Percentiles rank a stretch among this genome's conserved stretches.
These are phyloP conservation scores for Harmothoe impar DNA, from an alignment of 2,888 invertebrate genomes.

Conservation along the genomic window DNA sequence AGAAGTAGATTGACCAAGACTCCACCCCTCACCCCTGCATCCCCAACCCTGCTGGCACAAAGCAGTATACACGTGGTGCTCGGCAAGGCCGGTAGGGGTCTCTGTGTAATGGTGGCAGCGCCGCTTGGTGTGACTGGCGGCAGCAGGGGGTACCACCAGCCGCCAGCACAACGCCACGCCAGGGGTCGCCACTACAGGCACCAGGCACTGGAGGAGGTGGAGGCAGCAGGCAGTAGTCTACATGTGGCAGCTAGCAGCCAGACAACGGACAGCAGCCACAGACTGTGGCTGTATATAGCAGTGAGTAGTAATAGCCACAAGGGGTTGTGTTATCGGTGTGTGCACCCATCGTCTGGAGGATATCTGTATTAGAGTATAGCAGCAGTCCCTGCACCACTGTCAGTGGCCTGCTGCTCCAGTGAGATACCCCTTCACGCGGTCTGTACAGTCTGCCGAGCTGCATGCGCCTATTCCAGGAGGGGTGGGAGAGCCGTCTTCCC, in stretches of 20 bases:
- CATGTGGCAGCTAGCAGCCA: neutral
- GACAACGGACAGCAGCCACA: slow-evolving; percentile 15
- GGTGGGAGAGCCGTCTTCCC: no score
- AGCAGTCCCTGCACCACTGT: no score
- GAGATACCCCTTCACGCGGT: no score
- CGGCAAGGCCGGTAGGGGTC: no score
- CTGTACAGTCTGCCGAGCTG: no score
- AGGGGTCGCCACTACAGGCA: neutral
- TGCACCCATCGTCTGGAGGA: no score
- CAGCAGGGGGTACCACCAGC: neutral
- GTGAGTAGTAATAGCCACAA: neutral
- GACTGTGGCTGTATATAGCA: neutral
- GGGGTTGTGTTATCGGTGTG: neutral
- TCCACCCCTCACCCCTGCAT: neutral
- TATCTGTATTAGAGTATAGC: no score
- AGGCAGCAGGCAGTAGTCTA: neutral
- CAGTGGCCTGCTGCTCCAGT: no score
- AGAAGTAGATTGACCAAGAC: slow-evolving; percentile 10
- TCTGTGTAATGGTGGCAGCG: neutral
- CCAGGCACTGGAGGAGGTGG: neutral
- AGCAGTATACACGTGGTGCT: no score
- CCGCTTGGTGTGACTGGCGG: neutral
- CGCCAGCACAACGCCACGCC: neutral
- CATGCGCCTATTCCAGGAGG: no score
- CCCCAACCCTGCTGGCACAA: neutral